Evolutionary conservation across 2,888 invertebrate genomes (phyloP), one percentile per base, ranked within the genome.

Genomic region (Patella ulyssiponensis): DNA sequence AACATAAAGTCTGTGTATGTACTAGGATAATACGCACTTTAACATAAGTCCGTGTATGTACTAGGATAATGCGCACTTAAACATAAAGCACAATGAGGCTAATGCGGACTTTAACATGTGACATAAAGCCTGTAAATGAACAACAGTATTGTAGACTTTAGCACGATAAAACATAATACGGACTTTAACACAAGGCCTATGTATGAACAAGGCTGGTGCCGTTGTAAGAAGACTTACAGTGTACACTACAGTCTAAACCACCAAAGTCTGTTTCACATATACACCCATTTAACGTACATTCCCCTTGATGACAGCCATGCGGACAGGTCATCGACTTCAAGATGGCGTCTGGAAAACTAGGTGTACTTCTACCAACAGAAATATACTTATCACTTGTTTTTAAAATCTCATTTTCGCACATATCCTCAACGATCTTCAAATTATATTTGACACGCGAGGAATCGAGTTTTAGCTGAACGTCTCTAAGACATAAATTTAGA

Each of bases 231-330:
- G 7, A 64, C 64, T 74, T 74, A 69, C 33, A 58, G 44, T 44
- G 20, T 20, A 64, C 20, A 20, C 64, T 64, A 64, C 81, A 81
- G 12, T 81, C 81, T 44, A 78, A 75, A 33, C 81, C 81, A 23
- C 17, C 54, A 74, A 64, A 81, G 15, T 77, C 80, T 20, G 77
- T 51, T 69, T 75, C 74, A 71, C 81, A 81, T n/a, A 70, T 69
- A 76, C 81, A 81, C 27, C 81, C 81, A 17, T 58, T 69, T 58
- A 58, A 69, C n/a, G 77, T 77, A 70, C 81, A 81, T 14, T 77
- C 54, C 9, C 81, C 81, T 70, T 79, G 75, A 74, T 79, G 75
- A 76, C 81, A 81, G 51, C 75, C 73, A 44, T 78, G 76, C 15
- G 81, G 81, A 70, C 81, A 81, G 11, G 64, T 23, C 3, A 64